Evolutionary conservation across 2,113 vertebrate genomes (phyloP).

Genomic region (Corydoras maculifer): DNA sequence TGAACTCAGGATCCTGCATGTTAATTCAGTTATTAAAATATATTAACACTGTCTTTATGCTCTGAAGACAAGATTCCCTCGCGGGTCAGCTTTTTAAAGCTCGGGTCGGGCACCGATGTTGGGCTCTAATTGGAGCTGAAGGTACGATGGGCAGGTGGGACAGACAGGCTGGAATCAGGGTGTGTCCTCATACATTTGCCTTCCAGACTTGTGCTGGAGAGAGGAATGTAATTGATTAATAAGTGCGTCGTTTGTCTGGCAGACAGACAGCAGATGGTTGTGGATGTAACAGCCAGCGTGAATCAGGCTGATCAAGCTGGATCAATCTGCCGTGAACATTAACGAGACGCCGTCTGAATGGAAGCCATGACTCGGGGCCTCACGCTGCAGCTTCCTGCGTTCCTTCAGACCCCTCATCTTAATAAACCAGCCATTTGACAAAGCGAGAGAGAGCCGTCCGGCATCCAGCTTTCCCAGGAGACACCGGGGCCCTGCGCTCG

Average conservation of each 20-base stretch:
- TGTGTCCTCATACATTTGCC: too few relatives aligned
- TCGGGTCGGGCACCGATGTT: too few relatives aligned
- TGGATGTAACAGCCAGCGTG: constrained; percentile 28
- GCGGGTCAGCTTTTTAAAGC: too few relatives aligned
- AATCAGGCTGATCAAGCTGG: constrained; percentile 37
- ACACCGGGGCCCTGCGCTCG: too few relatives aligned
- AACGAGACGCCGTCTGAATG: constrained; percentile 24
- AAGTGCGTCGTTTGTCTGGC: constrained; percentile 24
- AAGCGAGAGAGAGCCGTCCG: constrained; percentile 22
- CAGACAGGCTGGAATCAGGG: too few relatives aligned
- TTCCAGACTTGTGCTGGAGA: too few relatives aligned
- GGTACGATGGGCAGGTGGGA: too few relatives aligned
- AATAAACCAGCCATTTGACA: constrained; percentile 57
- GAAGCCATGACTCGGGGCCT: constrained; percentile 22
- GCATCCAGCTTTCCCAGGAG: background rate
- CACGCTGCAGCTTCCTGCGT: constrained; percentile 11
- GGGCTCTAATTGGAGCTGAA: too few relatives aligned
- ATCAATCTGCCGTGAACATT: constrained; percentile 41
- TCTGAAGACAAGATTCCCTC: too few relatives aligned
- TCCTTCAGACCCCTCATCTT: constrained; percentile 37
- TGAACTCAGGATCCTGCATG: too few relatives aligned
- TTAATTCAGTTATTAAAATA: too few relatives aligned
- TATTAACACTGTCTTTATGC: too few relatives aligned
- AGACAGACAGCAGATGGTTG: constrained; percentile 36
- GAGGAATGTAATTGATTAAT: background rate